phyloP scores from a whole-genome alignment of 2,113 vertebrate genomes.

The Noturus placidus region DNA sequence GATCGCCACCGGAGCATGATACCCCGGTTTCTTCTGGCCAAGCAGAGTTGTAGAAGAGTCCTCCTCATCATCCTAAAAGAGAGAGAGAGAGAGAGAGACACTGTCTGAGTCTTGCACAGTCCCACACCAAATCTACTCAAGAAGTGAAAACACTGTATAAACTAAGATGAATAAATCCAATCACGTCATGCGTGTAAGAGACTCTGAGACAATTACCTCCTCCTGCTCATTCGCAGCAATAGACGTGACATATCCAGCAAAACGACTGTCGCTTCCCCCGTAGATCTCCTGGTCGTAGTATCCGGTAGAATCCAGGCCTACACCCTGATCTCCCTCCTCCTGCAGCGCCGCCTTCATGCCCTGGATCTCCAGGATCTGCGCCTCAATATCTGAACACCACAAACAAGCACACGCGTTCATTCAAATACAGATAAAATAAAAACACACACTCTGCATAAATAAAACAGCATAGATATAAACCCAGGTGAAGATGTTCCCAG shows the following conservation, averaged over 20 bases:
- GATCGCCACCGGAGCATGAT: slow-evolving; percentile 94
- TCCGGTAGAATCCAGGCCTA: slow-evolving; percentile 95
- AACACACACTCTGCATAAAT: not conserved
- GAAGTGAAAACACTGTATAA: not conserved
- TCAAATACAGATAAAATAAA: not conserved
- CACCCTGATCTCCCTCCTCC: slow-evolving; percentile 88
- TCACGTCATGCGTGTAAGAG: not conserved
- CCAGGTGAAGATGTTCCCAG: no score
- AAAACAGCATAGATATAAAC: no score
- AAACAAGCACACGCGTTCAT: not conserved
- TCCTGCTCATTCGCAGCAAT: slow-evolving; percentile 97
- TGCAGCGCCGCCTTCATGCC: slow-evolving; percentile 88
- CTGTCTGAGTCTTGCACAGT: slow-evolving; percentile 54
- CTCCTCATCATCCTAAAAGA: slow-evolving; percentile 89
- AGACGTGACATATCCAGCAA: slow-evolving; percentile 96
- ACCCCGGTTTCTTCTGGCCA: slow-evolving; percentile 96
- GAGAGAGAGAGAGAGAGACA: not conserved
- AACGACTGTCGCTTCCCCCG: slow-evolving; percentile 94
- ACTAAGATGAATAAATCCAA: not conserved
- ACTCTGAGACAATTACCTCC: slow-evolving; percentile 78
- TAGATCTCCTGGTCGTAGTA: slow-evolving; percentile 98
- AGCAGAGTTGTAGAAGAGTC: slow-evolving; percentile 90
- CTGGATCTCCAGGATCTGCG: slow-evolving; percentile 98
- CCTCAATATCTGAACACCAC: slow-evolving; percentile 86
- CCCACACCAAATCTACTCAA: slow-evolving; percentile 27